Evolutionary conservation across 2,888 invertebrate genomes (phyloP), one percentile per base, ranked within the genome.

Genomic region (Pemphredon lugubris): DNA sequence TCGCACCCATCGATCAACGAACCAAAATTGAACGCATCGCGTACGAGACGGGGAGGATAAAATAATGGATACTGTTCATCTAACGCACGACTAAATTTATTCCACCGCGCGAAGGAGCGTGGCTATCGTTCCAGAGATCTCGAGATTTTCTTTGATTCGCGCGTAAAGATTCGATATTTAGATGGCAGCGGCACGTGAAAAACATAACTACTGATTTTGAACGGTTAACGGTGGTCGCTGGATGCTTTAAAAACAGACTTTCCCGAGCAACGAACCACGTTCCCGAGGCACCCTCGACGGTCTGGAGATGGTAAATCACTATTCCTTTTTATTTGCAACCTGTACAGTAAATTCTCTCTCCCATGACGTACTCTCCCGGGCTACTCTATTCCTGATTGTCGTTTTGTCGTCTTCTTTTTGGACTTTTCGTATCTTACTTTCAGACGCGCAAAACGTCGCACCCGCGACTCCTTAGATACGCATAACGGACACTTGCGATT

Each of bases 321-420:
- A 6, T 53, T 44, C 53, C 44, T 58, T 72, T 71, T 73, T 73
- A 73, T 73, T 73, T 55, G 45, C 71, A 65, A 73, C 65, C 55
- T 54, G 63, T 26, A 70, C 54, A 70, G 32, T 70, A 64, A 70
- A 69, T 72, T 64, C 57, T 34, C 63, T 20, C 23, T 44, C 55
- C 42, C 45, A 18, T 51, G 60, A 60, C 68, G 59, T 20, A 54
- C 42, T 18, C 39, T 34, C 26, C 65, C 51, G 34, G n/a, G 11
- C 4, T 26, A 11, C 13, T 55, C 23, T 21, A 26, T 61, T 11
- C 45, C 37, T 34, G n/a, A n/a, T n/a, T n/a, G n/a, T n/a, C n/a
- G 23, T 42, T 34, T 13, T 14, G 7, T 14, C 5, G 1, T 16
- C 23, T n/a, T 11, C 16, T 50, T 7, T 1, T 11, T 4, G 4